Percentiles rank a stretch among this genome's conserved stretches.
Conservation (phyloP, 1,140 invertebrate genomes). For the Ylistrum balloti region DNA sequence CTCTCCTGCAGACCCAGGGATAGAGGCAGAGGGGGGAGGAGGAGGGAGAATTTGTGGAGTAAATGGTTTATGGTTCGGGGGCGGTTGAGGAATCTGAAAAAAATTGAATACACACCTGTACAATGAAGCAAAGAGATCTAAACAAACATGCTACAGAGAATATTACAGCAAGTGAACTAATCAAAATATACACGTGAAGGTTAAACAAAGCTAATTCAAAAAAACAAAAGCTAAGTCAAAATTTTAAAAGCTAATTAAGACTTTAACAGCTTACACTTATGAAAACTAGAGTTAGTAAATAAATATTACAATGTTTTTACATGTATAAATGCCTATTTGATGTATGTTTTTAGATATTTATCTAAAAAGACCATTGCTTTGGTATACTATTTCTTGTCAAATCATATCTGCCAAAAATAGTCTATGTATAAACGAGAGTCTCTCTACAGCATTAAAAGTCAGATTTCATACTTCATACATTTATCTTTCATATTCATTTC, state of each 20-base stretch:
- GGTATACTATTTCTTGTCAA: no score
- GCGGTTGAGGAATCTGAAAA: conserved; percentile 57
- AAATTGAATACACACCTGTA: conserved; percentile 41
- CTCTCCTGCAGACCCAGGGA: neutral
- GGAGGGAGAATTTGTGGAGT: conserved; percentile 67
- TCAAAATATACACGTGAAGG: neutral
- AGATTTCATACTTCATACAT: no score
- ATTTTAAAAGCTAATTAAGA: neutral
- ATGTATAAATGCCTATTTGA: no score
- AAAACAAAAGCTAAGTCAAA: neutral
- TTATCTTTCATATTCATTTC: neutral
- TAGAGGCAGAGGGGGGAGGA: conserved; percentile 65
- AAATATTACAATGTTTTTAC: no score
- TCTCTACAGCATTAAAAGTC: no score
- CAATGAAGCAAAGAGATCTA: conserved; percentile 8
- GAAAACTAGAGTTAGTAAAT: no score
- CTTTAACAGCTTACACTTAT: neutral
- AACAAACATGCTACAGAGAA: neutral
- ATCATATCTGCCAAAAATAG: no score
- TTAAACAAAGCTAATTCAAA: neutral
- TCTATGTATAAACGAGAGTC: no score
- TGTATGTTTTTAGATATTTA: no score
- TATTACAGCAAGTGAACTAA: neutral
- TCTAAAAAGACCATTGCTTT: no score
- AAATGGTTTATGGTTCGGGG: conserved; percentile 56